Percentiles rank a stretch among this genome's conserved stretches.
Conservation (phyloP, 2,797 vertebrate genomes). For the Eidolon dupreanum region DNA sequence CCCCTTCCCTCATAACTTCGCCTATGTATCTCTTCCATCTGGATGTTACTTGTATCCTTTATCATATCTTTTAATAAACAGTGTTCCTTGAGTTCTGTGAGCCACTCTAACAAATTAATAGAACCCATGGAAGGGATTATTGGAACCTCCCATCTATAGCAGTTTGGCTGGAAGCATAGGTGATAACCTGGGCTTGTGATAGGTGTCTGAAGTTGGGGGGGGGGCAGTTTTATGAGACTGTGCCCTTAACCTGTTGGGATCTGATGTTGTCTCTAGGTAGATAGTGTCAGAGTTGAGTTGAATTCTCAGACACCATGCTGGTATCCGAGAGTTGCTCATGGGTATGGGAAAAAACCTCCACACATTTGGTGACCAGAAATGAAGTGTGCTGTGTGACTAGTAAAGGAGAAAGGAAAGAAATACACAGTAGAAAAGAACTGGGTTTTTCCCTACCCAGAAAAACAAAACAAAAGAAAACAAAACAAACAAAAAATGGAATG, state of each 20-base stretch:
- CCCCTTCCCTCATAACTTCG: background rate
- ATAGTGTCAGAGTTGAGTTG: background rate
- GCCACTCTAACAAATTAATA: background rate
- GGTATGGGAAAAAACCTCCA: background rate
- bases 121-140: background rate
- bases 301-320: background rate
- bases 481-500: background rate
- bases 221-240: background rate
- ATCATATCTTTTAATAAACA: background rate
- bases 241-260: background rate
- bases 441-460: background rate
- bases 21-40: background rate
- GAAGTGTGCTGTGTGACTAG: background rate
- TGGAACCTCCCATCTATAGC: background rate
- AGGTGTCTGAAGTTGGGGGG: background rate
- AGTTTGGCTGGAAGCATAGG: background rate
- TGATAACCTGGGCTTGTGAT: background rate
- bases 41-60: background rate
- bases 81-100: background rate
- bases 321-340: background rate
- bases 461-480: background rate
- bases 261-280: background rate
- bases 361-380: background rate
- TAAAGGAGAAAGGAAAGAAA: background rate
- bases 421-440: background rate